phyloP scores from a whole-genome alignment of 2,888 invertebrate genomes.

The Globia sparganii region DNA sequence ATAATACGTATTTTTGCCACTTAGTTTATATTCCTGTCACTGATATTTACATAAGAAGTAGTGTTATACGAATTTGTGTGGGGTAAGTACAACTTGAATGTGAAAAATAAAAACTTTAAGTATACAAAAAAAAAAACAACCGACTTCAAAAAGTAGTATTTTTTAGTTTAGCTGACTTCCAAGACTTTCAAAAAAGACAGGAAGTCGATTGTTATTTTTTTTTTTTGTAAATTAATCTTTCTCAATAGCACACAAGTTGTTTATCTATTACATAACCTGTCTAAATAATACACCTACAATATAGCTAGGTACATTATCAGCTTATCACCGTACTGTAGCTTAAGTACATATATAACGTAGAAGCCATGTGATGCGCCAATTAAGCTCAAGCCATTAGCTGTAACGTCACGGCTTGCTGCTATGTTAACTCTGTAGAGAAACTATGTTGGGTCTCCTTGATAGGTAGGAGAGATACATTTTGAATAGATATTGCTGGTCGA shows the following conservation, averaged over 20 bases:
- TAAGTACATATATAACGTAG: not conserved
- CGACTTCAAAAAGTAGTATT: no score
- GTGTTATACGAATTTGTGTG: no score
- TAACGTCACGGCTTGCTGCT: not conserved
- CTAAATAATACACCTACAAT: not conserved
- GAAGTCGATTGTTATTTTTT: no score
- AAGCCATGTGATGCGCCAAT: conserved; percentile 43
- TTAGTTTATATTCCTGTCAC: no score
- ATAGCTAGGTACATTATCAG: conserved; percentile 5
- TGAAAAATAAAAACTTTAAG: no score
- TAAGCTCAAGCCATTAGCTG: conserved; percentile 41
- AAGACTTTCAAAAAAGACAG: no score
- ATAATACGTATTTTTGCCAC: no score
- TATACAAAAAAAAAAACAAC: no score
- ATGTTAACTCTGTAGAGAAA: not conserved
- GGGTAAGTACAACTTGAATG: no score
- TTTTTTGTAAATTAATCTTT: no score
- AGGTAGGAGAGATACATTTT: not conserved
- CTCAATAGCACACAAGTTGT: not conserved
- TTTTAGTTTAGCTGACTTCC: no score
- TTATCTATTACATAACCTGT: not conserved
- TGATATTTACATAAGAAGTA: no score
- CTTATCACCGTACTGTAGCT: conserved; percentile 9
- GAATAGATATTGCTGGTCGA: not conserved
- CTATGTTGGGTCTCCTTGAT: not conserved